These are phyloP conservation scores for Plemyria rubiginata DNA, from an alignment of 2,888 invertebrate genomes.

Conservation along the genomic window DNA sequence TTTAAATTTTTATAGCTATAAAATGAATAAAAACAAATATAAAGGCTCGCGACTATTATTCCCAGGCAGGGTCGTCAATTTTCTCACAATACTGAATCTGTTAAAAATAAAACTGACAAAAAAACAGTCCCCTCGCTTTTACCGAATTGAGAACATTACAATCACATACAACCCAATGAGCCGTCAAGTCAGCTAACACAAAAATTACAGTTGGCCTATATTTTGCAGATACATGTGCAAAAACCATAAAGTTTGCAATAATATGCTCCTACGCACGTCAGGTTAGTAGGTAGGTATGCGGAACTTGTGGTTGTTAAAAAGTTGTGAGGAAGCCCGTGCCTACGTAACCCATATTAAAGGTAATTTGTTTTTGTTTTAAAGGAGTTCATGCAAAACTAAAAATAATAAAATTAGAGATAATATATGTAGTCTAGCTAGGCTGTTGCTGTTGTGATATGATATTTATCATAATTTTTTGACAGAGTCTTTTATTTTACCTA, in stretches of 20 bases:
- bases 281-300: slow-evolving; percentile 15
- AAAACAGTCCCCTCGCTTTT: slow-evolving; percentile 28
- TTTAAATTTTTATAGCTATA: too few relatives aligned
- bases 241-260: slow-evolving; percentile 44
- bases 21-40: too few relatives aligned
- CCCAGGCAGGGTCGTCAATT: too few relatives aligned
- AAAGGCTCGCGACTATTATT: too few relatives aligned
- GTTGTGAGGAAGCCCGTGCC: slow-evolving; percentile 3
- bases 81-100: background rate
- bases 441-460: too few relatives aligned
- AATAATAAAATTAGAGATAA: too few relatives aligned
- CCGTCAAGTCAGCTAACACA: slow-evolving; percentile 32
- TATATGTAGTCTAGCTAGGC: too few relatives aligned
- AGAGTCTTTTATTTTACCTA: too few relatives aligned
- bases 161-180: slow-evolving; percentile 21
- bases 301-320: slow-evolving; percentile 13
- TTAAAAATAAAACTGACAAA: slow-evolving; percentile 14
- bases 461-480: too few relatives aligned
- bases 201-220: slow-evolving; percentile 42
- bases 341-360: background rate
- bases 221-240: slow-evolving; percentile 26
- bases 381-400: too few relatives aligned
- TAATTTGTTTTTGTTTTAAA: background rate
- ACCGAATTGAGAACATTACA: slow-evolving; percentile 33
- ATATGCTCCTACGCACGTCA: slow-evolving; percentile 33